phyloP scores from a whole-genome alignment of 2,888 invertebrate species.

The Drosophila limbata region DNA sequence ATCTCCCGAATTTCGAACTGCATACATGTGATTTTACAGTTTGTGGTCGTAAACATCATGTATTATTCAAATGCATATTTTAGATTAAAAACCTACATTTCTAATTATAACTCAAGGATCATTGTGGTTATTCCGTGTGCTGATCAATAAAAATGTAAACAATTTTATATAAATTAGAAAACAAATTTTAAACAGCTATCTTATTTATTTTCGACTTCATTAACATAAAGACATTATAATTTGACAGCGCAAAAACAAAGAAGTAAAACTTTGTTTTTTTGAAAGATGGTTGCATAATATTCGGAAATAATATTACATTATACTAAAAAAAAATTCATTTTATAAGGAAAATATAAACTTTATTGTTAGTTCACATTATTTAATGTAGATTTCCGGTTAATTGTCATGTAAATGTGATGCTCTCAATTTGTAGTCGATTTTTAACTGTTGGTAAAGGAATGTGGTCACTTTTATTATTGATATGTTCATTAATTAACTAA shows the following conservation, averaged over 20 bases:
- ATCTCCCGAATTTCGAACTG: background rate
- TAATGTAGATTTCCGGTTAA: too few relatives aligned
- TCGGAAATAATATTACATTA: background rate
- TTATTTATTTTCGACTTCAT: slow-evolving; percentile 11
- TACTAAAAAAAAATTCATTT: too few relatives aligned
- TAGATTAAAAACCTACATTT: background rate
- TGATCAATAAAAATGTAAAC: background rate
- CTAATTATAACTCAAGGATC: background rate
- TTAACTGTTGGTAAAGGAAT: slow-evolving; percentile 16
- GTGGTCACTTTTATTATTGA: background rate
- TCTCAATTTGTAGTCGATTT: background rate
- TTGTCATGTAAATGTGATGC: slow-evolving; percentile 2
- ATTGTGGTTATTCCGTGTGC: slow-evolving; percentile 7
- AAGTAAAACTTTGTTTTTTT: background rate
- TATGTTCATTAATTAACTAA: slow-evolving; percentile 44
- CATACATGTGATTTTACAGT: slow-evolving; percentile 1
- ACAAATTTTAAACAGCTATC: background rate
- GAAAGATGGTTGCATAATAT: background rate
- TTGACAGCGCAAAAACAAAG: background rate
- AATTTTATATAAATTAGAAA: background rate
- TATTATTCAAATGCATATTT: background rate
- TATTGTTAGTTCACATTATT: too few relatives aligned
- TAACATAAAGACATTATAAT: slow-evolving; percentile 2
- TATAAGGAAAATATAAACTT: too few relatives aligned
- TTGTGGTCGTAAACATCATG: background rate